Evolutionary conservation across 2,113 vertebrate genomes (phyloP).

Genomic region (Caretta caretta): DNA sequence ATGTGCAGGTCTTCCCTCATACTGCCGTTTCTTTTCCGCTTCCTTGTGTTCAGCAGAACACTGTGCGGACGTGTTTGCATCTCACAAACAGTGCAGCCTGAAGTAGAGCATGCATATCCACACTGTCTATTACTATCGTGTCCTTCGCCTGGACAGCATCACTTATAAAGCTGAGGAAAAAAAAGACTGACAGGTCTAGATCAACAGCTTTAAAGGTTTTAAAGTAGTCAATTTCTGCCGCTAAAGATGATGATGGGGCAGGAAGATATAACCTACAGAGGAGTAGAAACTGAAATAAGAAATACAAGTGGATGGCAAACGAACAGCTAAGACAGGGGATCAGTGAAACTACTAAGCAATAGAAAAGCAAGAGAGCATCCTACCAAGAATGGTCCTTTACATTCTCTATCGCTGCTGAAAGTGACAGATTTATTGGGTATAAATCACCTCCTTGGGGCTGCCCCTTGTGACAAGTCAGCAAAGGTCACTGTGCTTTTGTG

Average conservation of each 20-base stretch:
- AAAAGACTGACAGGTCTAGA: constrained; percentile 39
- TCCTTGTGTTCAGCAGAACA: background rate
- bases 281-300: background rate
- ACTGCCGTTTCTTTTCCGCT: background rate
- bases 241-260: constrained; percentile 29
- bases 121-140: constrained; percentile 56
- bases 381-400: background rate
- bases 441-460: rapidly evolving
- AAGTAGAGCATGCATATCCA: constrained; percentile 35
- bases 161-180: constrained; percentile 60
- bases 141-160: constrained; percentile 71
- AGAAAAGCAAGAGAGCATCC: background rate
- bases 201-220: constrained; percentile 61
- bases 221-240: constrained; percentile 62
- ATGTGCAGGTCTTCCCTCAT: background rate
- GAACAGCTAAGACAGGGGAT: background rate
- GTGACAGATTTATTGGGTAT: too few relatives aligned
- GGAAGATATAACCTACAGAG: constrained; percentile 45
- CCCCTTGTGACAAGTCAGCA: background rate
- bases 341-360: background rate
- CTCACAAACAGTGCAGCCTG: constrained; percentile 35
- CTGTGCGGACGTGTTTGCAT: background rate
- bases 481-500: background rate
- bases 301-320: background rate
- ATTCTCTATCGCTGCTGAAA: background rate